Evolutionary conservation across 2,888 invertebrate genomes (phyloP), one percentile per base, ranked within the genome.

Genomic region (Mimumesa dahlbomi): DNA sequence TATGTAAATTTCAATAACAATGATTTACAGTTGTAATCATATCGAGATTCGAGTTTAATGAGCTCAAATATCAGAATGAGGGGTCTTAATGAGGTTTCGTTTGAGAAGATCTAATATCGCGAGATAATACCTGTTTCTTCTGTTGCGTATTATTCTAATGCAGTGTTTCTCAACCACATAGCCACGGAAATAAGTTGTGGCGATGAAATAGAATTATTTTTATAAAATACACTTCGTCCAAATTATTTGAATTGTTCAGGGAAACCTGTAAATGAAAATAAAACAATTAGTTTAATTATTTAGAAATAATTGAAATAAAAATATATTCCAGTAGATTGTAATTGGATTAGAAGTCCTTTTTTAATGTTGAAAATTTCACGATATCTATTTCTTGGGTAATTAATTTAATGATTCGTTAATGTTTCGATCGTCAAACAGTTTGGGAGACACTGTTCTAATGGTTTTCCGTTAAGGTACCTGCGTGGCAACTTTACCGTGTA

Each of bases 101-200:
- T 73, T 53, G 57, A 59, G 40, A 59, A 38, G 58, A 58, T 75
- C 64, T 45, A 63, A 77, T 77, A 57, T 59, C 73, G 36, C 48
- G 31, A 48, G 64, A 58, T 63, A 63, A 67, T 67, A 57, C 48
- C 46, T 57, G 54, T 31, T 62, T 45, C 57, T 62, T 46, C 54
- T 61, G 46, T 67, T 73, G 54, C 77, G 77, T 62, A 56, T 56
- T 67, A 67, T 57, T 54, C 42, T 54, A 77, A 77, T 58, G 40
- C 71, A 71, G 63, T 56, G 71, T n/a, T 36, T 63, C 71, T 71
- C 71, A 71, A 57, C 48, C 13, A 36, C 6, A 13, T 16, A 9
- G n/a, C 40, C 9, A 21, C 21, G 22, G 5, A 2, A n/a, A n/a
- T n/a, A n/a, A n/a, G n/a, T n/a, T n/a, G n/a, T n/a, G n/a, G n/a